phyloP scores from a whole-genome alignment of 1,140 invertebrate species.

The Sesamia nonagrioides region DNA sequence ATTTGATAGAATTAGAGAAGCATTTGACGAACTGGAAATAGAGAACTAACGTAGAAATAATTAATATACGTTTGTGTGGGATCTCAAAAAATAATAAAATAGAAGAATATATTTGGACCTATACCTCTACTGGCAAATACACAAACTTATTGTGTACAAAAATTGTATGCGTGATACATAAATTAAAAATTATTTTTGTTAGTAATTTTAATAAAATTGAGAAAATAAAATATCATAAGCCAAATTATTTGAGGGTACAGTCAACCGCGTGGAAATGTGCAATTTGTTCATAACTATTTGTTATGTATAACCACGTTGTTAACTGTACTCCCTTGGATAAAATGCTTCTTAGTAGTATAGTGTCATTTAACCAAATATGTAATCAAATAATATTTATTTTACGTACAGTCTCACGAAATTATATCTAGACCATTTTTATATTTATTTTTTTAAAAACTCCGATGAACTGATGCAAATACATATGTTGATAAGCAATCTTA shows the following conservation, averaged over 20 bases:
- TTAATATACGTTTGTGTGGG: slow-evolving; percentile 24
- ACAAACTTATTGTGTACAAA: slow-evolving; percentile 24
- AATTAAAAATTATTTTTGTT: slow-evolving; percentile 55
- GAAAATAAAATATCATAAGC: slow-evolving; percentile 20
- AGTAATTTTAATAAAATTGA: slow-evolving; percentile 40
- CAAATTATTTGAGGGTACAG: slow-evolving; percentile 21
- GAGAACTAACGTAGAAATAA: slow-evolving; percentile 28
- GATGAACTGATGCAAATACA: neutral
- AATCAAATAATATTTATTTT: neutral
- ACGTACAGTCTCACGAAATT: slow-evolving; percentile 3
- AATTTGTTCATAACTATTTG: neutral
- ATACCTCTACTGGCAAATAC: slow-evolving; percentile 51
- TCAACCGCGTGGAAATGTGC: neutral
- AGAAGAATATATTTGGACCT: slow-evolving; percentile 47
- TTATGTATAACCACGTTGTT: neutral
- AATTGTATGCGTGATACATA: slow-evolving; percentile 39
- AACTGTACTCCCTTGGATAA: slow-evolving; percentile 6
- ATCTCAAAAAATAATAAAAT: slow-evolving; percentile 33
- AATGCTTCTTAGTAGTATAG: slow-evolving; percentile 9
- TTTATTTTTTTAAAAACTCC: neutral
- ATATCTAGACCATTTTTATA: neutral
- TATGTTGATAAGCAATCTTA: neutral
- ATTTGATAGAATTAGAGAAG: slow-evolving; percentile 38
- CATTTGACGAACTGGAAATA: slow-evolving; percentile 46
- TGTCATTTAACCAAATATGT: slow-evolving; percentile 30